Base-by-base conservation (phyloP, 64 coral and sea anemone species). In the Orbicella faveolata region DNA sequence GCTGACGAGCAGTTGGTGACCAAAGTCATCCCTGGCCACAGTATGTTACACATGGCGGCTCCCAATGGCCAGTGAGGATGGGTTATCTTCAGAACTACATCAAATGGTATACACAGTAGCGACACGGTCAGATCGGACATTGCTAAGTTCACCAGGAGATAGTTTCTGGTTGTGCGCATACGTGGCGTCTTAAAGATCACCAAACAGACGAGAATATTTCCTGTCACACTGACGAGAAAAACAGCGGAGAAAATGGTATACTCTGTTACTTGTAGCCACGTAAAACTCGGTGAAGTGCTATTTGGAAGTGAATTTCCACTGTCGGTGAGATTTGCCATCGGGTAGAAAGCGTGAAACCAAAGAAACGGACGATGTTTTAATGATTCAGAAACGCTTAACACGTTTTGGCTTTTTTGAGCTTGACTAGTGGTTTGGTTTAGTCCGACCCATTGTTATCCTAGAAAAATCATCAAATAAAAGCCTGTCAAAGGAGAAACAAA, bases 11-110 rank as follows among this genome's bases (percentile, higher is more conserved):
- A 92, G 51, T 84, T 92, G 11, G 90, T 87, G 0, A 92, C 90
- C 41, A 92, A 52, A 79, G 90, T 92, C 90, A 92, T 92, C 6
- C 83, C 75, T 15, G 90, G 90, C 90, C 90, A 92, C 14, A 92
- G 34, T 36, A 92, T 80, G 36, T 92, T 92, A 79, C 90, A 92
- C 70, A 92, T 76, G 74, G 59, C 76, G 17, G 90, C 39, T 15
- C 83, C 90, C 12, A 92, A 82, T 9, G 85, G 61, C 90, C 90
- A 92, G 37, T 51, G 76, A 17, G 84, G 75, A 6, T 63, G 5
- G 11, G 84, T 76, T 3, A 87, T 67, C 83, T 75, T 92, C 2
- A 92, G 63, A 59, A 87, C 76, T 9, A 92, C 83, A 74, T 92
- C 90, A 81, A 92, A 92, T n/a, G 90, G 90, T 15, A 92, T 92